A percentile compares a stretch with the other conserved stretches of the same genome.
Evolutionary conservation across 2,113 vertebrate species (phyloP).

Genomic region (Platycercus adscitus): DNA sequence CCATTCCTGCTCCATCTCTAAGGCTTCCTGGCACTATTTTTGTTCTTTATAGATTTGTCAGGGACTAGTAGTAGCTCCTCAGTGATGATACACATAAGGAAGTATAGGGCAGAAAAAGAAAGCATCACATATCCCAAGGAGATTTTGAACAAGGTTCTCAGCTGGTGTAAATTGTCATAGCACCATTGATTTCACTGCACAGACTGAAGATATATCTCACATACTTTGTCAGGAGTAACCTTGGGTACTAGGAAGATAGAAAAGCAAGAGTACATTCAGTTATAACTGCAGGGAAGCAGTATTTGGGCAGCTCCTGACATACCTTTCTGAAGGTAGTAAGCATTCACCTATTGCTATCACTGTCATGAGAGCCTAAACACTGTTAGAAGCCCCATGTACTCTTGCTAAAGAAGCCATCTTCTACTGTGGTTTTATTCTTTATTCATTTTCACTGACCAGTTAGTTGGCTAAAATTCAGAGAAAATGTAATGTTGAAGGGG

Average conservation of each 20-base stretch:
- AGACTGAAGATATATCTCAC: neutral
- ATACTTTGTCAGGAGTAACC: neutral
- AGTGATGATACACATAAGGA: neutral
- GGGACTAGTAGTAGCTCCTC: neutral
- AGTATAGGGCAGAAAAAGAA: neutral
- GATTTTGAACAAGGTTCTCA: neutral
- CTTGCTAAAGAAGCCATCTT: neutral
- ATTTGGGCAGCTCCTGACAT: neutral
- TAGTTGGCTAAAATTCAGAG: neutral
- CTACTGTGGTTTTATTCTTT: neutral
- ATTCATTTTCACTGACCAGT: neutral
- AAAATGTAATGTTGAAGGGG: neutral
- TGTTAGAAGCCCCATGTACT: neutral
- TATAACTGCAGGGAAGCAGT: neutral
- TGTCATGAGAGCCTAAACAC: neutral
- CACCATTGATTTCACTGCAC: neutral
- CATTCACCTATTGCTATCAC: neutral
- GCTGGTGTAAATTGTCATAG: neutral
- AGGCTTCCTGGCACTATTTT: neutral
- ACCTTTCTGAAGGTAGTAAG: neutral
- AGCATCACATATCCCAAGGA: rapidly evolving
- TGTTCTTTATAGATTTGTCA: neutral
- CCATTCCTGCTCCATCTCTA: neutral
- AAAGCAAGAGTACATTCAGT: neutral
- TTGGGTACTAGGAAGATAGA: neutral